Evolutionary conservation across 2,113 vertebrate genomes (phyloP), one percentile per base, ranked within the genome.

Genomic region (Passer montanus): DNA sequence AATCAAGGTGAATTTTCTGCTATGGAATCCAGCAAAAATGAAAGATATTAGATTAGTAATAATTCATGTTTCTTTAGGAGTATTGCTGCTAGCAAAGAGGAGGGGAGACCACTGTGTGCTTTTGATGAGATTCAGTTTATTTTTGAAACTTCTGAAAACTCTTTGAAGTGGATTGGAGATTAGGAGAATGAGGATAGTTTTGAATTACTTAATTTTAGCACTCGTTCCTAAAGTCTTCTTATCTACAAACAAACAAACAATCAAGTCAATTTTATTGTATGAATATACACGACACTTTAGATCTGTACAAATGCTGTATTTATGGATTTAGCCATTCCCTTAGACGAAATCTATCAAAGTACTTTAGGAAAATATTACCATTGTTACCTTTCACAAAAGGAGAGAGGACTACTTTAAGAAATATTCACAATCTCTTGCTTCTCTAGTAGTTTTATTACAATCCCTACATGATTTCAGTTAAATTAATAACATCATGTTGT

Each of bases 41-140:
- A 69, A 94, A 90, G 37, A 86, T 75, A 87, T 44, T 77, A 63
- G 30, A 87, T 93, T 84, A 82, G 62, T 35, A 87, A 63, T 58
- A 96, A 62, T 33, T 95, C 21, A 23, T 75, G 13, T 74, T 92
- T 92, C 41, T 68, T 60, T 72, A 46, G n/a, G 64, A 83, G 68
- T 92, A 39, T 30, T 89, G 14, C 44, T 93, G 6, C 14, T 70
- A 39, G 33, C 3, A 43, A 86, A 86, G 56, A 74, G 17, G 16
- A 73, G 44, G 22, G 10, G 28, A 86, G 24, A 79, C 3, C 19
- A 55, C 60, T 96, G 35, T 87, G 46, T 88, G n/a, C 67, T 92
- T 94, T 92, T 84, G 94, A 94, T 66, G 87, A 97, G 24, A 86
- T 90, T 94, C 84, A 95, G 78, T 79, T 69, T 86, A 55, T 85